These are phyloP conservation scores for Philopotamus ludificatus DNA, from an alignment of 1,140 invertebrate genomes.

Conservation along the genomic window DNA sequence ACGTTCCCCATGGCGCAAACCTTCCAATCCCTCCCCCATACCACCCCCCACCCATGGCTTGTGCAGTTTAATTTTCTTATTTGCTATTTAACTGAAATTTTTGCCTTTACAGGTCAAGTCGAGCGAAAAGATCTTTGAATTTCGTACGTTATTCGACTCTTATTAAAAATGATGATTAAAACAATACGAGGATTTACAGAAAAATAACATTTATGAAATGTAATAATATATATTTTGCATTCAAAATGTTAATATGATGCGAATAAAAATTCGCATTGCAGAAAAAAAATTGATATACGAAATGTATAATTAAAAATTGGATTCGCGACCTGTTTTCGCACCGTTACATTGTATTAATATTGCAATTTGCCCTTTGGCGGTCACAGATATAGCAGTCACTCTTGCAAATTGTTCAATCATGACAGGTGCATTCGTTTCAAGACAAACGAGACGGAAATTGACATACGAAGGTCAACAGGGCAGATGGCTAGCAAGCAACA, in stretches of 20 bases:
- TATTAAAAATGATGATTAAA: no score
- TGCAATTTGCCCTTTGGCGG: background rate
- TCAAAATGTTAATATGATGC: no score
- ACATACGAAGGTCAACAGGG: conserved; percentile 23
- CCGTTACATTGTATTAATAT: no score
- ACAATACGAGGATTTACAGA: no score
- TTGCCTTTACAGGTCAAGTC: conserved; percentile 35
- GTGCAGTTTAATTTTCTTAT: conserved; percentile 38
- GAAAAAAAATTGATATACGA: no score
- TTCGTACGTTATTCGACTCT: no score
- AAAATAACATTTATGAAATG: no score
- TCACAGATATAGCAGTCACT: background rate
- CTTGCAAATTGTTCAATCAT: conserved; percentile 20
- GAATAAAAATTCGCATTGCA: no score
- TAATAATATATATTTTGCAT: no score
- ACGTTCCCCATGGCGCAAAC: background rate
- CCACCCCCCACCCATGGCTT: background rate
- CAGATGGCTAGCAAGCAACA: conserved; percentile 13
- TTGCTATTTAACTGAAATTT: conserved; percentile 36
- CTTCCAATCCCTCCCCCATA: background rate
- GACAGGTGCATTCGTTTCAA: conserved; percentile 21
- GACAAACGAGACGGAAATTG: conserved; percentile 15
- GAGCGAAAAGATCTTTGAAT: conserved; percentile 29
- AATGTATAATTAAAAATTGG: no score
- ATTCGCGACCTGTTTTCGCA: no score